phyloP scores from a whole-genome alignment of 2,888 invertebrate genomes.

The Sminthurinus aureus region DNA sequence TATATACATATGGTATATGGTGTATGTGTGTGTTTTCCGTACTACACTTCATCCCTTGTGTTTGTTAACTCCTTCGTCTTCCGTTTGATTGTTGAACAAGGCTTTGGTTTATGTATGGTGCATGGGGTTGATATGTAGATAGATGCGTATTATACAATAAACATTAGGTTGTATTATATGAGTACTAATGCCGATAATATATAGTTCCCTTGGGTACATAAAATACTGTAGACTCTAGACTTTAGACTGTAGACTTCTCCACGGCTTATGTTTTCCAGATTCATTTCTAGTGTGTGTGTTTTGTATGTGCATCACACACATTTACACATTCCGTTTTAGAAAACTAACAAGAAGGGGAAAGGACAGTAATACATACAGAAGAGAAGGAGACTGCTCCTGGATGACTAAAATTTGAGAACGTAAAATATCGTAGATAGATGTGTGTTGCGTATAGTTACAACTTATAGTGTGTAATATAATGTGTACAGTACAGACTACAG shows the following conservation, averaged over 20 bases:
- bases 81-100: neutral
- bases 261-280: too few species aligned
- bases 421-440: neutral
- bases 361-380: neutral
- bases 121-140: neutral
- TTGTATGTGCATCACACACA: too few species aligned
- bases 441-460: neutral
- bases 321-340: too few species aligned
- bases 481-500: too few species aligned
- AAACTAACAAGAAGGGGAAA: neutral
- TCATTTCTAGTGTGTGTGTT: too few species aligned
- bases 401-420: neutral
- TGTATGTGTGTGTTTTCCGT: too few species aligned
- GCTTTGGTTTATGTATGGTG: slow-evolving; percentile 5
- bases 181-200: too few species aligned
- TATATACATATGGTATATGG: neutral
- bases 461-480: too few species aligned
- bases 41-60: neutral
- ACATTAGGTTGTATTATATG: too few species aligned
- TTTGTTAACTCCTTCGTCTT: slow-evolving; percentile 1
- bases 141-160: too few species aligned
- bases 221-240: neutral
- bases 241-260: neutral
- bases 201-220: too few species aligned
- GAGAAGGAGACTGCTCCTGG: neutral